Percentiles rank a stretch among this genome's conserved stretches.
Evolutionary conservation across 2,797 vertebrate species (phyloP).

Genomic region (Eupleurogrammus muticus): DNA sequence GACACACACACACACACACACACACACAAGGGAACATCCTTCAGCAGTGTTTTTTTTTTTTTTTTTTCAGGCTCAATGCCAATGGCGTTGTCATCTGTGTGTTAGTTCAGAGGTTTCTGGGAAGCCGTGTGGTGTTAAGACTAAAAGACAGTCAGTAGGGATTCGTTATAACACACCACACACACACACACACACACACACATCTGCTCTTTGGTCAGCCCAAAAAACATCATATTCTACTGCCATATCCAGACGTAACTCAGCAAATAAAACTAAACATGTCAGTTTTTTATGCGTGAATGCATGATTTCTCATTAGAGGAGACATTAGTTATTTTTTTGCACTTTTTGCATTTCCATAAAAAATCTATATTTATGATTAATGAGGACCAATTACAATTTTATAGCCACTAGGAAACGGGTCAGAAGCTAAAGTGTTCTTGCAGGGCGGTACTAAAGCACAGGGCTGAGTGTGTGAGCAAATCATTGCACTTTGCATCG

Average conservation of each 20-base stretch:
- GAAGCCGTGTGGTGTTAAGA: slow-evolving; percentile 51
- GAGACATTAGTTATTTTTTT: slow-evolving; percentile 32
- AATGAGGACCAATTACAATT: slow-evolving; percentile 69
- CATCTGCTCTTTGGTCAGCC: slow-evolving; percentile 34
- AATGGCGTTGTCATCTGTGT: slow-evolving; percentile 54
- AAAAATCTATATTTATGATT: slow-evolving; percentile 63
- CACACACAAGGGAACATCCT: slow-evolving; percentile 58
- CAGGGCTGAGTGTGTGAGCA: slow-evolving; percentile 52
- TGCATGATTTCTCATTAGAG: neutral
- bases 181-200: slow-evolving; percentile 29
- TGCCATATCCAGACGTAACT: neutral
- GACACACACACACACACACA: too few relatives aligned
- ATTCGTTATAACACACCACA: slow-evolving; percentile 48
- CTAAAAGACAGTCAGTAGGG: slow-evolving; percentile 40
- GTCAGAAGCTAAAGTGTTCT: slow-evolving; percentile 55
- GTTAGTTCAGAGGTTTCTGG: slow-evolving; percentile 54
- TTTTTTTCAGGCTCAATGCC: slow-evolving; percentile 56
- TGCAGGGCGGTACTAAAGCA: slow-evolving; percentile 47
- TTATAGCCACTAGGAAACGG: slow-evolving; percentile 53
- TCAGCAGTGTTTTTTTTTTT: slow-evolving; percentile 53
- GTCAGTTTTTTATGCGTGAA: too few relatives aligned
- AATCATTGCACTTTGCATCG: slow-evolving; percentile 58
- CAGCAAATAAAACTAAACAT: too few relatives aligned
- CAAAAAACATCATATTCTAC: slow-evolving; percentile 15
- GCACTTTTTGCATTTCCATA: slow-evolving; percentile 49